Evolutionary conservation across 53 echinoderm and acorn worm species (phyloP).

Genomic region (Crossaster papposus): DNA sequence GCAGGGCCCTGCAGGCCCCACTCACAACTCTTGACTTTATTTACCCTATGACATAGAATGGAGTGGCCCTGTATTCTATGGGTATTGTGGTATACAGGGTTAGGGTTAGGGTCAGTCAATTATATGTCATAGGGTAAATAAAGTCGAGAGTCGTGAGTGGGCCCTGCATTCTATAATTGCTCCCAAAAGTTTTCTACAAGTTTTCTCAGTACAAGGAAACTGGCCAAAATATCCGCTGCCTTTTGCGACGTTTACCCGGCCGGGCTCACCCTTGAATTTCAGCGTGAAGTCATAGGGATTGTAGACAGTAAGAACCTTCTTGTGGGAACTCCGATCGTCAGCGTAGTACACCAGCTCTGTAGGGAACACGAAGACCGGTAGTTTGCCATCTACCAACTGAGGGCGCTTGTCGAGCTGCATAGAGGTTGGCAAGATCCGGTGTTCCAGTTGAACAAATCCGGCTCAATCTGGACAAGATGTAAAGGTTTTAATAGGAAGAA

Average conservation of each 20-base stretch:
- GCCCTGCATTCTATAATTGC: too few relatives aligned
- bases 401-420: slow-evolving; percentile 93
- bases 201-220: too few relatives aligned
- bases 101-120: too few relatives aligned
- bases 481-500: background rate
- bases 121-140: too few relatives aligned
- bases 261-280: slow-evolving; percentile 86
- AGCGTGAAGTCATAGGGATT: slow-evolving; percentile 97
- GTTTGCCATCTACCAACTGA: slow-evolving; percentile 85
- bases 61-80: too few relatives aligned
- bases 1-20: too few relatives aligned
- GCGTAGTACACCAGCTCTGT: slow-evolving; percentile 89
- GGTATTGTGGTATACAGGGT: too few relatives aligned
- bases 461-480: background rate
- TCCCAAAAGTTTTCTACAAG: too few relatives aligned
- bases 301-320: slow-evolving; percentile 90
- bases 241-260: background rate
- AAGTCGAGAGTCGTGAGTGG: too few relatives aligned
- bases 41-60: too few relatives aligned
- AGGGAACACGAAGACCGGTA: slow-evolving; percentile 97
- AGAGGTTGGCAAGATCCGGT: slow-evolving; percentile 44
- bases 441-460: background rate
- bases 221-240: too few relatives aligned
- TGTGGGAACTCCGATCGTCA: slow-evolving; percentile 88
- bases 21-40: too few relatives aligned